phyloP scores from a whole-genome alignment of 2,113 vertebrate species.

The Bucco capensis region DNA sequence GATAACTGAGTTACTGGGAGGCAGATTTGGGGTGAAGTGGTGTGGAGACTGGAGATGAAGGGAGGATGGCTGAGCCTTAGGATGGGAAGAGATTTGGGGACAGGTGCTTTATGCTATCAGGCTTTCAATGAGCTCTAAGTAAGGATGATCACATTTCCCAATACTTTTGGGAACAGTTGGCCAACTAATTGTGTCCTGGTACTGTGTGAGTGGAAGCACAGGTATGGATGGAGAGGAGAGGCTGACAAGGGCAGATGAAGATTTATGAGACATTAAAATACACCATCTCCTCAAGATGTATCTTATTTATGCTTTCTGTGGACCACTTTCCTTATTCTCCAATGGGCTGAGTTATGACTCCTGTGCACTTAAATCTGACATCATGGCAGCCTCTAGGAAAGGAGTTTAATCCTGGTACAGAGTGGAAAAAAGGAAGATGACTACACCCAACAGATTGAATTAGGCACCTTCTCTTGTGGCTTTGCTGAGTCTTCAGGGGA shows the following conservation, averaged over 20 bases:
- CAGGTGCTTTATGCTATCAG: neutral
- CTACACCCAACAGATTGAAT: neutral
- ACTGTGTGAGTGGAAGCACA: neutral
- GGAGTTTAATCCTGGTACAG: neutral
- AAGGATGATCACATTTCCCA: neutral
- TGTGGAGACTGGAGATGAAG: neutral
- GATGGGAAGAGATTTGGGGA: neutral
- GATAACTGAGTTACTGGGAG: neutral
- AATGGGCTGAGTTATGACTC: neutral
- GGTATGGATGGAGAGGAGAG: neutral
- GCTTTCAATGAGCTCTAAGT: neutral
- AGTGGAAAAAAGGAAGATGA: neutral
- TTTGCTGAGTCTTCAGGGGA: neutral
- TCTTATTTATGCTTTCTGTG: neutral
- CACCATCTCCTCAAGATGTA: neutral
- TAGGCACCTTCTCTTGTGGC: neutral
- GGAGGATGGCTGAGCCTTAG: neutral
- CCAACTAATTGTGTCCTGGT: neutral
- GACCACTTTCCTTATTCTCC: neutral
- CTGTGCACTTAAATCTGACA: neutral
- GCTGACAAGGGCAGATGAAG: neutral
- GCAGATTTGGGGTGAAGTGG: neutral
- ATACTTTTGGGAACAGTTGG: neutral
- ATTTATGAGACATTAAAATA: neutral
- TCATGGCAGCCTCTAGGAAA: neutral